phyloP scores from a whole-genome alignment of 2,888 invertebrate genomes.

The Vandiemenella viatica region DNA sequence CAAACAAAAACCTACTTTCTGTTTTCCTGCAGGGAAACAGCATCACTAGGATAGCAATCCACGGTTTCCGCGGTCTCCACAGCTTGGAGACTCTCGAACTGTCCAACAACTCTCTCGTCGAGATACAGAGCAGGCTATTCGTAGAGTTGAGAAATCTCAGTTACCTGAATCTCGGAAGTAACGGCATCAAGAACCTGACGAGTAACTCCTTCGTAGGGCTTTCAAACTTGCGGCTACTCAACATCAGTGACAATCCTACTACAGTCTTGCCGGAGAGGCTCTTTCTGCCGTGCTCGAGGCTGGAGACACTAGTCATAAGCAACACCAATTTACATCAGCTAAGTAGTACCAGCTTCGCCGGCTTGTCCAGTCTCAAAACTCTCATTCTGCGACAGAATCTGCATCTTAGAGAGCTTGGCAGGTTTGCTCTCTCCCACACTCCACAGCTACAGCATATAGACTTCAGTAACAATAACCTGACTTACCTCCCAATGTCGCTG shows the following conservation, averaged over 20 bases:
- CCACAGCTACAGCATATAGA: slow-evolving; percentile 44
- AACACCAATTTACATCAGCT: slow-evolving; percentile 49
- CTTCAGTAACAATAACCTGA: slow-evolving; percentile 53
- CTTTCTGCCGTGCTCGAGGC: slow-evolving; percentile 45
- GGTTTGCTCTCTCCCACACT: slow-evolving; percentile 45
- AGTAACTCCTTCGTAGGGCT: slow-evolving; percentile 40
- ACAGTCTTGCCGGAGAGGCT: slow-evolving; percentile 40
- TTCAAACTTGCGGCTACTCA: slow-evolving; percentile 35
- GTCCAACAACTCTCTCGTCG: slow-evolving; percentile 18
- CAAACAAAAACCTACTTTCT: slow-evolving; percentile 47
- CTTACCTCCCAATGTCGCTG: slow-evolving; percentile 53
- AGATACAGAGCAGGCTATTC: slow-evolving; percentile 21
- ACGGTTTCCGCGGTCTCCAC: slow-evolving; percentile 52
- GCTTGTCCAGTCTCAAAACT: slow-evolving; percentile 40
- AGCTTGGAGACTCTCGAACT: slow-evolving; percentile 26
- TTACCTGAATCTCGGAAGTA: slow-evolving; percentile 45
- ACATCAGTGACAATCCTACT: slow-evolving; percentile 42
- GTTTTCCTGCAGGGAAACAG: slow-evolving; percentile 52
- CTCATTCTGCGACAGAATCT: slow-evolving; percentile 46
- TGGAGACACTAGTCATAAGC: slow-evolving; percentile 45
- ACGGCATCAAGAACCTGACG: slow-evolving; percentile 42
- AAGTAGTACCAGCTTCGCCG: slow-evolving; percentile 47
- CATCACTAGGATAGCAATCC: slow-evolving; percentile 52
- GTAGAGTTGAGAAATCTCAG: slow-evolving; percentile 27
- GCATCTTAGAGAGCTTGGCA: slow-evolving; percentile 43